Evolutionary conservation across 2,888 invertebrate genomes (phyloP).

Genomic region (Linnaemya tessellans): DNA sequence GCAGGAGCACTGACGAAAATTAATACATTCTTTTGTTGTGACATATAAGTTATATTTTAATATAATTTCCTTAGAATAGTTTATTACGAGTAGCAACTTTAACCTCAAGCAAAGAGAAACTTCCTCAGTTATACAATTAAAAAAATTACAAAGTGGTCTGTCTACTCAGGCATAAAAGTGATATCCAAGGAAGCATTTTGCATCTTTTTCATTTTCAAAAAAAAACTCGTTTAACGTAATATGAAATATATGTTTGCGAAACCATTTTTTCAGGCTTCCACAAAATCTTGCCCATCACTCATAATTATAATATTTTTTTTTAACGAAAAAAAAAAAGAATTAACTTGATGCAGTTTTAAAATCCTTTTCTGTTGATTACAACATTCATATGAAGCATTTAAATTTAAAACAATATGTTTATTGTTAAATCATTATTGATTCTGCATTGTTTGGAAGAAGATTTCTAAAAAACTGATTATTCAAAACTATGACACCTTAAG

Average conservation of each 20-base stretch:
- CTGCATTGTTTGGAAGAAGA: conserved; percentile 25
- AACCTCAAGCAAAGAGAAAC: too few species aligned
- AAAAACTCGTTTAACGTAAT: too few species aligned
- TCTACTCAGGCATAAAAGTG: too few species aligned
- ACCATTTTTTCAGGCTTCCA: background rate
- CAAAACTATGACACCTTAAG: conserved; percentile 56
- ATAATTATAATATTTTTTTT: conserved; percentile 1
- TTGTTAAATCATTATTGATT: conserved; percentile 55
- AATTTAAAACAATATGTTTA: conserved; percentile 33
- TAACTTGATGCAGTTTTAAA: background rate
- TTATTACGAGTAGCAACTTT: too few species aligned
- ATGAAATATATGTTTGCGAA: background rate
- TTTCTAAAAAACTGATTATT: conserved; percentile 64
- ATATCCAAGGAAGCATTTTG: too few species aligned
- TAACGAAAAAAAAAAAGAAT: background rate
- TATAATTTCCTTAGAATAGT: too few species aligned
- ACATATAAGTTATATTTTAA: too few species aligned
- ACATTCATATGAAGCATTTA: conserved; percentile 41
- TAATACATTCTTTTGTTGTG: too few species aligned
- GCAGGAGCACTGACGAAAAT: too few species aligned
- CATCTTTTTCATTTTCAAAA: too few species aligned
- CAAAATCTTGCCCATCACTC: conserved; percentile 7
- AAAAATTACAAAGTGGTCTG: too few species aligned
- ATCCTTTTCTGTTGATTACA: conserved; percentile 8
- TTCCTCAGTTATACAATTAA: too few species aligned